Base-by-base conservation (phyloP, 2,797 vertebrate species). In the Tadarida brasiliensis region DNA sequence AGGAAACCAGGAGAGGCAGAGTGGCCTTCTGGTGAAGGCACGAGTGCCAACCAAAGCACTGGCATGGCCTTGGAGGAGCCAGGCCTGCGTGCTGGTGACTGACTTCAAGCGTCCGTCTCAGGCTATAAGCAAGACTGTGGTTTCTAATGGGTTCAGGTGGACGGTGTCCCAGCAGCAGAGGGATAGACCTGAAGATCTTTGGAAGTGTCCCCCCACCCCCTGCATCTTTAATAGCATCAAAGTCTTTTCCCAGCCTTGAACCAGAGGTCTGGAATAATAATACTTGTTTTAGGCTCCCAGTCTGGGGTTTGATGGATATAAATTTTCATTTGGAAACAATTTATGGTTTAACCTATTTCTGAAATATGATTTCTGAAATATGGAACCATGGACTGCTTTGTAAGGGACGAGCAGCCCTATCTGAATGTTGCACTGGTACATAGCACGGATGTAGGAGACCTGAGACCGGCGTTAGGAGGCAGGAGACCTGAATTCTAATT, bases 11-110 rank as follows among this genome's bases (percentile, higher is more conserved):
- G 49, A 92, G 49, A 61, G 78, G 88, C 30, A 8, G 44, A 95
- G 84, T 90, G 57, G 8, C 56, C 83, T 97, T 24, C 0, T 92
- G 94, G 71, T 94, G 95, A 97, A 86, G 74, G 95, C 95, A 92
- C 91, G 88, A 94, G 51, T 57, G 65, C 83, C 63, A 84, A 7
- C 7, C n/a, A 70, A 47, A 87, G 33, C 65, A 19, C 33, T 1
- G 4, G 20, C 6, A 7, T 30, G 44, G 19, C 67, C 63, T 22
- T n/a, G 10, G 71, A 71, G 76, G 61, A 54, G 33, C 19, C 12
- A 30, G 33, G 30, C 15, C 35, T 80, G 51, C 47, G 14, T 51
- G 44, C 26, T 83, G 84, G 56, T 39, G 67, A 49, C 59, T 94
- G 57, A 44, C 73, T 80, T 80, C 49, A 49, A 61, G 61, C 39